Evolutionary conservation across 2,888 invertebrate genomes (phyloP).

Genomic region (Oligia strigilis): DNA sequence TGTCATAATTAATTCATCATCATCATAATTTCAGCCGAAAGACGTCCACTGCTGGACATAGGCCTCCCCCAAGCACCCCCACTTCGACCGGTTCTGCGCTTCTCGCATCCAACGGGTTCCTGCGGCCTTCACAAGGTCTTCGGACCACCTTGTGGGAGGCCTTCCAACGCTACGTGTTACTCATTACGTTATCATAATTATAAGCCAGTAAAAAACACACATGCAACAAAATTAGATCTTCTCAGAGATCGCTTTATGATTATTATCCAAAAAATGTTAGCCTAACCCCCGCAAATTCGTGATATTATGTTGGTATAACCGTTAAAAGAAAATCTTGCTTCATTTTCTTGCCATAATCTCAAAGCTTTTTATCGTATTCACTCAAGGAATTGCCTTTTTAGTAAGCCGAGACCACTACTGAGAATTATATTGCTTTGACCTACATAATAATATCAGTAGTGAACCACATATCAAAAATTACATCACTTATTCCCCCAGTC

Average conservation of each 20-base stretch:
- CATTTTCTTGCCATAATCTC: constrained; percentile 47
- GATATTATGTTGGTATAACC: constrained; percentile 25
- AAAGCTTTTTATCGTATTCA: constrained; percentile 53
- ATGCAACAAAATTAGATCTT: neutral
- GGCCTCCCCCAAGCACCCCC: too few relatives aligned
- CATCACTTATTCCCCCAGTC: constrained; percentile 47
- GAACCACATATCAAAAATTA: constrained; percentile 49
- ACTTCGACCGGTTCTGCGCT: too few relatives aligned
- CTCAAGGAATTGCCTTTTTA: constrained; percentile 48
- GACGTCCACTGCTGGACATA: too few relatives aligned
- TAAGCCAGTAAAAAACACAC: neutral
- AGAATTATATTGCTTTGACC: constrained; percentile 52
- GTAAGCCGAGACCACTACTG: constrained; percentile 40
- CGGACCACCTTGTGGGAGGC: too few relatives aligned
- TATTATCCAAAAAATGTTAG: constrained; percentile 12
- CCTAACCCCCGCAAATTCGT: constrained; percentile 4
- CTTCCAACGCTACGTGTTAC: too few relatives aligned
- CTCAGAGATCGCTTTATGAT: constrained; percentile 1
- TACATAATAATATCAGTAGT: constrained; percentile 45
- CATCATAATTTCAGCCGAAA: too few relatives aligned
- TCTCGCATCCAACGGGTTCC: too few relatives aligned
- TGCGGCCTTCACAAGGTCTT: too few relatives aligned
- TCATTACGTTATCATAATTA: neutral
- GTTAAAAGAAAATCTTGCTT: constrained; percentile 41
- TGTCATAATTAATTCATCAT: too few relatives aligned